Evolutionary conservation across 35 echinoderm and acorn worm genomes (phyloP), one percentile per base, ranked within the genome.

Genomic region (Ophioderma brevispina): DNA sequence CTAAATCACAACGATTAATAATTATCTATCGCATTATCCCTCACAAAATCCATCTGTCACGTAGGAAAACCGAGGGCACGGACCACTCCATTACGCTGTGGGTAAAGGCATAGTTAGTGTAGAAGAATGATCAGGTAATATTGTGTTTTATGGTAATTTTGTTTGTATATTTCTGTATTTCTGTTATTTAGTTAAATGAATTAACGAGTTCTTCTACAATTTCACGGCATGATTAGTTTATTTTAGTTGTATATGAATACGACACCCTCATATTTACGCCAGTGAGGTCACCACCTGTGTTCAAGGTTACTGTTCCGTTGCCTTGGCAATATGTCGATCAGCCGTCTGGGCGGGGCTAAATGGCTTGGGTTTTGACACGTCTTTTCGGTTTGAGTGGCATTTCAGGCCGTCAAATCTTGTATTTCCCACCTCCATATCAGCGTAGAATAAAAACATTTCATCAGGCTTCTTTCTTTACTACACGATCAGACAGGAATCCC

Each of bases 391-490:
- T 99, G 97, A 99, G 94, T 99, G 97, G 97, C 97, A 95, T 99
- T 94, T 93, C 87, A 93, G 85, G 90, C 87, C 91, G 94, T 99
- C 94, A 92, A 95, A 85, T 87, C 84, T 87, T 81, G 94, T 92
- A 85, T 86, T 70, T 91, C 94, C 97, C 97, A 95, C 97, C 97
- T 95, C 88, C 97, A 92, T 49, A 87, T 86, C 89, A 91, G 82
- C 42, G 38, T 75, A 95, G 94, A 92, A 99, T 95, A 94, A 92
- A 99, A 99, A 99, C 94, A 99, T 99, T 99, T 99, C 93, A 99
- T 90, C 94, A 90, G 85, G 78, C 36, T 83, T 84, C 82, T 91
- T 91, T 91, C 90, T 91, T 91, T 91, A 91, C 90, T 86, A 91
- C 82, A 91, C 82, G 52, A 85, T 77, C 82, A 82, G 85, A 83